Percentiles rank a stretch among this genome's conserved stretches.
Conservation (phyloP, 1,140 invertebrate genomes). For the Hyles euphorbiae region DNA sequence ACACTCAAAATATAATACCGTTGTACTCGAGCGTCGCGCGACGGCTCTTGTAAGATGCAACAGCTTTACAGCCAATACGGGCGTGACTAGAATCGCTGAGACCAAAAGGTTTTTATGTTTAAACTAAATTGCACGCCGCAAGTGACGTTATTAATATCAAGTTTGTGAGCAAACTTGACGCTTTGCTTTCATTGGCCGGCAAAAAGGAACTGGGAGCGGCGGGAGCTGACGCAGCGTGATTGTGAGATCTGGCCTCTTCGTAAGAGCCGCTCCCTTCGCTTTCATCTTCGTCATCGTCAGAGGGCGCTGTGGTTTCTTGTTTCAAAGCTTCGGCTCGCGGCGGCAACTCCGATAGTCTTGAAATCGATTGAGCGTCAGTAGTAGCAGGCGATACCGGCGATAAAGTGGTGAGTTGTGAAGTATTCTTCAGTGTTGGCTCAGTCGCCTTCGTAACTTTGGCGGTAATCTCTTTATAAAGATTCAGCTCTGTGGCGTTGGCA, state of each 20-base stretch:
- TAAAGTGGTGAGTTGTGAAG: conserved; percentile 12
- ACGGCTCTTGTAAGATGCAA: too few relatives aligned
- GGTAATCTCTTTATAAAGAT: conserved; percentile 25
- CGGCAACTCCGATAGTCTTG: conserved; percentile 11
- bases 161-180: conserved; percentile 12
- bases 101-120: background rate
- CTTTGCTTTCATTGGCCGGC: conserved; percentile 50
- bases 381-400: conserved; percentile 12
- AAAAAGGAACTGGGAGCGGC: conserved; percentile 57
- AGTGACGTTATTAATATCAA: conserved; percentile 11
- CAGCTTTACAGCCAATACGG: too few relatives aligned
- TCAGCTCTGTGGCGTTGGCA: conserved; percentile 30
- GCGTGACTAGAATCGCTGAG: too few relatives aligned
- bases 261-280: conserved; percentile 58
- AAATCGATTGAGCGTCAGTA: conserved; percentile 10
- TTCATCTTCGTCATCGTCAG: conserved; percentile 65
- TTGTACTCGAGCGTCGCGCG: too few relatives aligned
- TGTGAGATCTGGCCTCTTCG: conserved; percentile 38
- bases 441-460: conserved; percentile 8
- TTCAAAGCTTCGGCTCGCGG: conserved; percentile 53
- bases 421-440: conserved; percentile 2
- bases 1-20: too few relatives aligned
- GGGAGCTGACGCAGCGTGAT: conserved; percentile 41
- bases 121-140: conserved; percentile 1
- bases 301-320: conserved; percentile 50